Conservation (phyloP, 2,888 invertebrate species). For the Calliphora vomitoria region DNA sequence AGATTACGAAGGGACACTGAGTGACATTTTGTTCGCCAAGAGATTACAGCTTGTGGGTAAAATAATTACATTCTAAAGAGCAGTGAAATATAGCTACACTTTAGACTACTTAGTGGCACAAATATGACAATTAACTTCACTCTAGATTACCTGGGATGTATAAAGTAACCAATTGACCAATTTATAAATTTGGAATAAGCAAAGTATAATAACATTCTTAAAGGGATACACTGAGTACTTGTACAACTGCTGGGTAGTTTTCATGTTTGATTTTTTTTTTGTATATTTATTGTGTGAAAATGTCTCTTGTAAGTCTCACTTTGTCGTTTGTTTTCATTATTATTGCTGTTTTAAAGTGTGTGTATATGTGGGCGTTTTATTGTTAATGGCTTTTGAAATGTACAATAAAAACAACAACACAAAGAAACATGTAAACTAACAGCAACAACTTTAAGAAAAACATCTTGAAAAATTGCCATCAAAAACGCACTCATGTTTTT, state of each 20-base stretch:
- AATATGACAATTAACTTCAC: too few species aligned
- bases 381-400: constrained; percentile 61
- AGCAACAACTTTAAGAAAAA: constrained; percentile 15
- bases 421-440: constrained; percentile 41
- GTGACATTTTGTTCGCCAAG: too few species aligned
- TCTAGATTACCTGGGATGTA: too few species aligned
- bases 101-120: too few species aligned
- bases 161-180: too few species aligned
- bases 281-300: constrained; percentile 63
- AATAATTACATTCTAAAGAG: too few species aligned
- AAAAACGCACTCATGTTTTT: constrained; percentile 42
- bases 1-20: too few species aligned
- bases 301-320: constrained; percentile 68
- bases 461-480: constrained; percentile 51
- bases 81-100: too few species aligned
- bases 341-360: constrained; percentile 31
- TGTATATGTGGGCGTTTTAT: constrained; percentile 62
- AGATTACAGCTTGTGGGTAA: too few species aligned
- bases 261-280: constrained; percentile 1
- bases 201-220: too few species aligned
- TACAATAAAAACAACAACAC: constrained; percentile 39
- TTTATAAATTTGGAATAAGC: too few species aligned
- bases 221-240: too few species aligned
- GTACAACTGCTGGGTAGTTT: background rate
- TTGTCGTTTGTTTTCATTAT: constrained; percentile 53